These are phyloP conservation scores for Epicauta chinensis DNA, from an alignment of 1,140 invertebrate genomes.

Conservation along the genomic window DNA sequence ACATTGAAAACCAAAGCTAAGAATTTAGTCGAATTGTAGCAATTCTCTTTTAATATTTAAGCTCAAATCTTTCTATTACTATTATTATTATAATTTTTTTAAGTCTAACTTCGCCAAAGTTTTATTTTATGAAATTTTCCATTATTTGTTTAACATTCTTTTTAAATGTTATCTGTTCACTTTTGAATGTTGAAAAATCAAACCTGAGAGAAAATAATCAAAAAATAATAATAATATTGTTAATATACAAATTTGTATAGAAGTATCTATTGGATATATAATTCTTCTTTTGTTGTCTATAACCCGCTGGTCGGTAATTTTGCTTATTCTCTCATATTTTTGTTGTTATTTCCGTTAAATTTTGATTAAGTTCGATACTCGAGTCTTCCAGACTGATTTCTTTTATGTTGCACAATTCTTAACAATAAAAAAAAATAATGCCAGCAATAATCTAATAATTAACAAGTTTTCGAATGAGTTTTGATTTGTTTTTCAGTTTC, in stretches of 20 bases:
- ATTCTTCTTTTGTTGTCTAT: constrained; percentile 5
- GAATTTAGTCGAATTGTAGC: constrained; percentile 16
- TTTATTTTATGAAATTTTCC: constrained; percentile 9
- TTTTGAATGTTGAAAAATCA: constrained; percentile 11
- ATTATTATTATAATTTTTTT: constrained; percentile 1
- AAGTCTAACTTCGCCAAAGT: constrained; percentile 17
- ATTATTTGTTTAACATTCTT: constrained; percentile 8
- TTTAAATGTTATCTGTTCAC: constrained; percentile 10
- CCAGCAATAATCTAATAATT: no score
- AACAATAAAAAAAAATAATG: no score
- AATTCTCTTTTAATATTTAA: constrained; percentile 5
- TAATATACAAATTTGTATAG: constrained; percentile 11
- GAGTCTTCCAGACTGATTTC: constrained; percentile 12
- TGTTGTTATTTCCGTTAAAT: no score
- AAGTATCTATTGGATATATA: constrained; percentile 6
- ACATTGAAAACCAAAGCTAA: constrained; percentile 23
- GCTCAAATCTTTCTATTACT: constrained; percentile 8
- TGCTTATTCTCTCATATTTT: no score
- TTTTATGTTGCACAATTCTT: neutral
- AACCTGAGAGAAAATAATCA: constrained; percentile 9
- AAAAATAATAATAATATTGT: constrained; percentile 6
- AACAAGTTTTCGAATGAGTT: no score
- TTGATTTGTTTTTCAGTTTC: no score
- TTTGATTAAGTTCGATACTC: constrained; percentile 10
- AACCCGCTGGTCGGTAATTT: constrained; percentile 12